A percentile compares a stretch with the other conserved stretches of the same genome.
These are phyloP conservation scores for Amphiprion clarkii DNA, from an alignment of 2,797 vertebrate species.

Conservation along the genomic window DNA sequence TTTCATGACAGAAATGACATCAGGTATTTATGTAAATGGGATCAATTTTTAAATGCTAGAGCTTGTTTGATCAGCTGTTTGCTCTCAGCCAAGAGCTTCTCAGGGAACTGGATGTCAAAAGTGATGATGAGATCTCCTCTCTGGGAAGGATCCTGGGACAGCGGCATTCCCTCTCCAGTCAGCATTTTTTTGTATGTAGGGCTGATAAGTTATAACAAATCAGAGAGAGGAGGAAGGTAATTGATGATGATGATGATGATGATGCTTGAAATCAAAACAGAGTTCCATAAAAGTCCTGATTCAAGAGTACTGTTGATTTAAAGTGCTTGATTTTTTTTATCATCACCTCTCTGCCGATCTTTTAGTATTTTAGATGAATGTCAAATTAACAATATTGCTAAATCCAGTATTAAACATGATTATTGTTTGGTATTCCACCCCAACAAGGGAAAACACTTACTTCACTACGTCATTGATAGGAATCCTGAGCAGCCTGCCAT, in stretches of 20 bases:
- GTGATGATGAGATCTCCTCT: slow-evolving; percentile 91
- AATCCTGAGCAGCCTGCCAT: slow-evolving; percentile 90
- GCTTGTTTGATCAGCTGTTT: slow-evolving; percentile 87
- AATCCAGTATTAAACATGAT: slow-evolving; percentile 1
- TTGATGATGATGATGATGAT: neutral
- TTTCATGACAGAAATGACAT: slow-evolving; percentile 1
- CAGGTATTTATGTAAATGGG: neutral
- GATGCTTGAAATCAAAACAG: slow-evolving; percentile 1
- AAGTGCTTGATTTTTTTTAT: slow-evolving; percentile 8
- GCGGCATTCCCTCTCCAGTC: slow-evolving; percentile 92
- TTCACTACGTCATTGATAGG: slow-evolving; percentile 94
- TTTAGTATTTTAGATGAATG: neutral
- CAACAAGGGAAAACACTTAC: slow-evolving; percentile 84
- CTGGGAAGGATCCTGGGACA: slow-evolving; percentile 78
- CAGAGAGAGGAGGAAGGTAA: neutral
- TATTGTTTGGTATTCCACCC: neutral
- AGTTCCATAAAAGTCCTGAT: neutral
- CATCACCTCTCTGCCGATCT: neutral
- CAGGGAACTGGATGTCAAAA: slow-evolving; percentile 91
- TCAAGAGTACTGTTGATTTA: slow-evolving; percentile 1
- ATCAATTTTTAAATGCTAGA: slow-evolving; percentile 65
- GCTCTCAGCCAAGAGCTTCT: slow-evolving; percentile 85
- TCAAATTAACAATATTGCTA: neutral
- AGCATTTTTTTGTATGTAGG: slow-evolving; percentile 91
- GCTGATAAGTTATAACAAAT: slow-evolving; percentile 74